A percentile compares a stretch with the other conserved stretches of the same genome.
Evolutionary conservation across 2,113 vertebrate genomes (phyloP).

Genomic region (Sterna hirundo): DNA sequence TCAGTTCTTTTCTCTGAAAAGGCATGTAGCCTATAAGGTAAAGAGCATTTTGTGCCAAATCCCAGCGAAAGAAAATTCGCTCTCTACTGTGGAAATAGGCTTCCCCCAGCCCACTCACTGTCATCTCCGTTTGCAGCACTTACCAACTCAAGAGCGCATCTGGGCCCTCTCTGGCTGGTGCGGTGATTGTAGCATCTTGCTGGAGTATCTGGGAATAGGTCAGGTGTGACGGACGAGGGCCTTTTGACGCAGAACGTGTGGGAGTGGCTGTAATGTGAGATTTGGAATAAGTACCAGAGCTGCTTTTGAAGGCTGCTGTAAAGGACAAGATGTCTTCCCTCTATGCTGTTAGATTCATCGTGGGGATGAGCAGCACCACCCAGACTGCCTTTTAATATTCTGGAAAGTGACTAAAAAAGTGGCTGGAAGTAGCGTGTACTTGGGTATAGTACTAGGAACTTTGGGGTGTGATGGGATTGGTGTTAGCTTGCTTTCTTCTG

Average conservation of each 20-base stretch:
- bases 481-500: background rate
- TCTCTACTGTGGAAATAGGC: background rate
- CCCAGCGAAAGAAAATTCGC: fast-evolving
- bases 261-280: slow-evolving; percentile 42
- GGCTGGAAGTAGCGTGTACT: background rate
- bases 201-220: slow-evolving; percentile 51
- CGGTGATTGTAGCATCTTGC: slow-evolving; percentile 15
- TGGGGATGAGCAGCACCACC: background rate
- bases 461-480: background rate
- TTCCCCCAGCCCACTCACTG: background rate
- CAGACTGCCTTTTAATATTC: background rate
- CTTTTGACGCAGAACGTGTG: slow-evolving; percentile 31
- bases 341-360: background rate
- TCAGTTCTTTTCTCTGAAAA: background rate
- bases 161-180: background rate
- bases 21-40: fast-evolving
- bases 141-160: background rate
- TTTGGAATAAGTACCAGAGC: background rate
- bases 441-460: background rate
- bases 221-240: slow-evolving; percentile 26
- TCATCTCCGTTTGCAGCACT: background rate
- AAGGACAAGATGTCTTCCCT: slow-evolving; percentile 15
- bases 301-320: background rate
- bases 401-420: background rate
- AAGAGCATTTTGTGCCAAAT: background rate